Percentiles rank a stretch among this genome's conserved stretches.
phyloP scores from a whole-genome alignment of 1,140 invertebrate genomes.

The Papilio aristodemus region DNA sequence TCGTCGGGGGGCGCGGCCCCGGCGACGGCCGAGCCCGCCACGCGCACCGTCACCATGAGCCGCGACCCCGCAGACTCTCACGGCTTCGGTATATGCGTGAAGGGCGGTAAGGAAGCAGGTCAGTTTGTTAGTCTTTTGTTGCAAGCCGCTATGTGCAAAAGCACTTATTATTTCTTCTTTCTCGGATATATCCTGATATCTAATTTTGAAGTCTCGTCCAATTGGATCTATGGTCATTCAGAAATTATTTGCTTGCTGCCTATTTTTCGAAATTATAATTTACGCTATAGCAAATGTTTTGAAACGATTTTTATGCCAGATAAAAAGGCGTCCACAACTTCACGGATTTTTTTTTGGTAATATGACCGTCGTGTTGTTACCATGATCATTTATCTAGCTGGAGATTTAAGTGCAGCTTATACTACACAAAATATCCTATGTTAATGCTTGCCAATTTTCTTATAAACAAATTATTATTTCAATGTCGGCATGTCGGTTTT shows the following conservation, averaged over 20 bases:
- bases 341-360: neutral
- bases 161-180: neutral
- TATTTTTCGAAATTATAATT: neutral
- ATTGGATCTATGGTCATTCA: neutral
- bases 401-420: too few species aligned
- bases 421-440: neutral
- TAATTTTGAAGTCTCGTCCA: neutral
- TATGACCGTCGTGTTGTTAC: neutral
- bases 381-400: too few species aligned
- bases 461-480: neutral
- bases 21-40: slow-evolving; percentile 87
- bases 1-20: slow-evolving; percentile 82
- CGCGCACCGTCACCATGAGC: slow-evolving; percentile 91
- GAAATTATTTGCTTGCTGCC: neutral
- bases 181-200: neutral
- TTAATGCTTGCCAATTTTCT: neutral
- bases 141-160: slow-evolving; percentile 3
- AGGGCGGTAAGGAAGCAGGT: slow-evolving; percentile 93
- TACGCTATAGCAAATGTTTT: neutral
- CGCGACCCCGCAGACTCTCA: slow-evolving; percentile 88
- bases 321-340: neutral
- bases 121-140: slow-evolving; percentile 40
- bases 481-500: neutral
- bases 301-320: neutral
- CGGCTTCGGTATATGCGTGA: slow-evolving; percentile 93